These are phyloP conservation scores for Cetonia aurata DNA, from an alignment of 2,888 invertebrate species.

Conservation along the genomic window DNA sequence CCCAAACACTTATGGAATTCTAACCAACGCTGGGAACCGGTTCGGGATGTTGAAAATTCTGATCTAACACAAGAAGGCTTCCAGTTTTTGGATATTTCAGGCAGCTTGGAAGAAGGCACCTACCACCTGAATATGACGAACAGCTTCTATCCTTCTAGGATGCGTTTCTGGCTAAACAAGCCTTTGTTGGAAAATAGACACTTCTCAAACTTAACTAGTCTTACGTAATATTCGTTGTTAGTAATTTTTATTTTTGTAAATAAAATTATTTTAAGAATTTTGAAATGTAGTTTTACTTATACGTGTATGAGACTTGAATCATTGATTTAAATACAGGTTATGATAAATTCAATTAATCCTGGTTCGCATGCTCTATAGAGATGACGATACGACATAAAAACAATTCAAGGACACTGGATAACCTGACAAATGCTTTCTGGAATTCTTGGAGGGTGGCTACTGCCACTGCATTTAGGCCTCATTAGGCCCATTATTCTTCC, in stretches of 20 bases:
- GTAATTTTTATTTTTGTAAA: background rate
- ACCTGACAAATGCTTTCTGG: no score
- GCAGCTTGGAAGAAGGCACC: slow-evolving; percentile 22
- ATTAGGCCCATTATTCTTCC: no score
- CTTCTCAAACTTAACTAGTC: slow-evolving; percentile 7
- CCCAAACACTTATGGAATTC: slow-evolving; percentile 40
- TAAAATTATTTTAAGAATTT: background rate
- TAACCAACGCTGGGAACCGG: slow-evolving; percentile 29
- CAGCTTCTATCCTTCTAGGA: slow-evolving; percentile 52
- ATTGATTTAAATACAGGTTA: no score
- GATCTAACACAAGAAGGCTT: slow-evolving; percentile 48
- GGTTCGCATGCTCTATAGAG: no score
- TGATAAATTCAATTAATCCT: no score
- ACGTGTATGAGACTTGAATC: no score
- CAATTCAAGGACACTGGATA: no score
- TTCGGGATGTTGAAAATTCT: slow-evolving; percentile 22
- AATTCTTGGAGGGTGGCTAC: no score
- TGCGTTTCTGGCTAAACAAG: slow-evolving; percentile 55
- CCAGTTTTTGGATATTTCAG: slow-evolving; percentile 52
- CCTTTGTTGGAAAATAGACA: slow-evolving; percentile 53
- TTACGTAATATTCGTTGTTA: background rate
- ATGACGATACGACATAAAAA: no score
- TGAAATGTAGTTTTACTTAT: no score
- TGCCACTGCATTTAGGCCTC: no score
- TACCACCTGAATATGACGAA: slow-evolving; percentile 47